Base-by-base conservation (phyloP, 2,888 invertebrate species). In the Hirtodrosophila histrioides region DNA sequence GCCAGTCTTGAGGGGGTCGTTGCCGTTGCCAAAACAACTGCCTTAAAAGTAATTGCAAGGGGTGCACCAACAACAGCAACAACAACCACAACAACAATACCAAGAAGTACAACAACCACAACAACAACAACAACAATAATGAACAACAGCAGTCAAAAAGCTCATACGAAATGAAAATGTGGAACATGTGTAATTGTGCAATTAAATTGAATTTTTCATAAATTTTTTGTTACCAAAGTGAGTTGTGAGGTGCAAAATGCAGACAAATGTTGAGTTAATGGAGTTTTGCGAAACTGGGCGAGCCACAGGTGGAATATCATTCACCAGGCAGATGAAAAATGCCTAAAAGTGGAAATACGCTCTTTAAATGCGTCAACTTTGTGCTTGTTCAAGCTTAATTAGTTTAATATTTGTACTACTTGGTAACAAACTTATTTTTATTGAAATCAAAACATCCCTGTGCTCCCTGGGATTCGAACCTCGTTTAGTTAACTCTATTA, bases 201-300 rank as follows among this genome's bases (percentile, higher is more conserved):
- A 89, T 91, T 90, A 91, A 91, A 91, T 90, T 91, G 90, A 91
- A 91, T 91, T 90, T 90, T 90, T 90, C 86, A 90, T 90, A 90
- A 88, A 88, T 89, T 81, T 81, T 73, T 65, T 54, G 64, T 68
- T 60, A 58, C 23, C 44, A 54, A 46, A 29, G 51, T 61, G 41
- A 68, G 64, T 54, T 64, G 64, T 56, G 61, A 63, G 66, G 23
- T 43, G 50, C 53, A 46, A 49, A 65, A 57, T 70, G 46, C 66
- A 49, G 62, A 64, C 62, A 67, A 72, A 71, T 65, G 75, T 24
- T 24, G 43, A 54, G 24, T 66, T 64, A 60, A 66, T 61, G 45
- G 45, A 46, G 44, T 54, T 50, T n/a, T 43, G n/a, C 33, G 3
- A n/a, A 9, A 31, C 54, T 70, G 51, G 57, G 39, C 64, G 44